A percentile compares a stretch with the other conserved stretches of the same genome.
phyloP scores from a whole-genome alignment of 64 coral and sea anemone species.

The Anthopleura sola region DNA sequence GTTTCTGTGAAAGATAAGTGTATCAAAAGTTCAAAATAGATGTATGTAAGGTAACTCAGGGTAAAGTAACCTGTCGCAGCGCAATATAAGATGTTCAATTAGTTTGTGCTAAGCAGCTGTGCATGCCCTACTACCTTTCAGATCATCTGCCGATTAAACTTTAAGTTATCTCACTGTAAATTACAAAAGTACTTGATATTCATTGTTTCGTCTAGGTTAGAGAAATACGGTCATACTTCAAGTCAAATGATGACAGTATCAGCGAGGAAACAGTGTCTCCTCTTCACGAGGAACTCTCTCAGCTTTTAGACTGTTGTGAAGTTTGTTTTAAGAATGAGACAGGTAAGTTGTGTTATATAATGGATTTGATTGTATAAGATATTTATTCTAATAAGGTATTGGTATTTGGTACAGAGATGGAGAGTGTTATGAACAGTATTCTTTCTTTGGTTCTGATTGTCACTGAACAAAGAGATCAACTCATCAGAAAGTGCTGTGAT shows the following conservation, averaged over 20 bases:
- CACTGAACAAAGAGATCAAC: constrained; percentile 78
- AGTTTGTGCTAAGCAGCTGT: no score
- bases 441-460: constrained; percentile 79
- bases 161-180: no score
- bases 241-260: constrained; percentile 63
- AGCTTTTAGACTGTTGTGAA: constrained; percentile 71
- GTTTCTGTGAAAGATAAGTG: no score
- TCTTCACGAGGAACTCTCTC: constrained; percentile 72
- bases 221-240: constrained; percentile 77
- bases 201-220: constrained; percentile 33
- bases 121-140: no score
- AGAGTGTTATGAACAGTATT: constrained; percentile 97
- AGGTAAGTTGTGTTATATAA: constrained; percentile 34
- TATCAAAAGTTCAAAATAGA: no score
- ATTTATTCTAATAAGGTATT: background rate
- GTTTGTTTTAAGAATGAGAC: constrained; percentile 60
- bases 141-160: no score
- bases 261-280: constrained; percentile 67
- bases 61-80: no score
- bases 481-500: constrained; percentile 81
- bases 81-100: no score
- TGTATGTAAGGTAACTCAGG: no score
- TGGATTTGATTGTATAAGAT: background rate
- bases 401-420: constrained; percentile 61
- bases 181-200: background rate